Conservation (phyloP, 1,140 invertebrate species). For the Pseudomyrmex cubaensis region DNA sequence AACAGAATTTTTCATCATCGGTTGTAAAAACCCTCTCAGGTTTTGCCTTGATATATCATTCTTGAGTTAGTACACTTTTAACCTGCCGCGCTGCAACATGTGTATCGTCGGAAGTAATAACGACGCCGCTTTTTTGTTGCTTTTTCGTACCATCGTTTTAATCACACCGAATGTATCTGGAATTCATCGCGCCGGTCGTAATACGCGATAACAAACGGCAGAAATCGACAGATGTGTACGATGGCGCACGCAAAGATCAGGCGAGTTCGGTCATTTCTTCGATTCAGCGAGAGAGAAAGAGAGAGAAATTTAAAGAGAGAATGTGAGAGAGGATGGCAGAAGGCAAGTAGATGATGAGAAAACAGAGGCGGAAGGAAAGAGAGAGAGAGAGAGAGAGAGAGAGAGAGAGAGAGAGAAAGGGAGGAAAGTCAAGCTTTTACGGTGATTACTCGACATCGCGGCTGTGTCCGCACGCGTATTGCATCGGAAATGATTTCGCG, state of each 20-base stretch:
- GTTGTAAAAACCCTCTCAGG: not conserved
- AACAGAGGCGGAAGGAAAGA: not conserved
- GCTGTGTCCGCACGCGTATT: conserved; percentile 82
- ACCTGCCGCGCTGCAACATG: not conserved
- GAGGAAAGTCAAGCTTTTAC: conserved; percentile 79
- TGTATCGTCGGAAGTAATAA: not conserved
- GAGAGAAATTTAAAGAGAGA: not conserved
- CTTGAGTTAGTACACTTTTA: not conserved
- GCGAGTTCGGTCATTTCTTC: conserved; percentile 57
- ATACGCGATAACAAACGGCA: conserved; percentile 37
- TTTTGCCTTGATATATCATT: not conserved
- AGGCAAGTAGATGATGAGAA: conserved; percentile 20
- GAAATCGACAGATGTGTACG: conserved; percentile 21
- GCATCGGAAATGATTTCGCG: conserved; percentile 85
- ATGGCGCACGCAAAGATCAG: conserved; percentile 59
- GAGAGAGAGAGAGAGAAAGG: conserved; percentile 8
- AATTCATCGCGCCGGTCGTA: conserved; percentile 1
- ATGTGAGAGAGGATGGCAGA: not conserved
- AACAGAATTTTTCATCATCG: too few species aligned
- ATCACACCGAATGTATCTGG: conserved; percentile 44
- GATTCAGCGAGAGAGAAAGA: conserved; percentile 41
- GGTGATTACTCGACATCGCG: conserved; percentile 82
- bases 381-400: not conserved
- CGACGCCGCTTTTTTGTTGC: not conserved
- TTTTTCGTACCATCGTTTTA: conserved; percentile 22